Conservation (phyloP, 2,113 vertebrate genomes). For the Circaetus cinerascens region DNA sequence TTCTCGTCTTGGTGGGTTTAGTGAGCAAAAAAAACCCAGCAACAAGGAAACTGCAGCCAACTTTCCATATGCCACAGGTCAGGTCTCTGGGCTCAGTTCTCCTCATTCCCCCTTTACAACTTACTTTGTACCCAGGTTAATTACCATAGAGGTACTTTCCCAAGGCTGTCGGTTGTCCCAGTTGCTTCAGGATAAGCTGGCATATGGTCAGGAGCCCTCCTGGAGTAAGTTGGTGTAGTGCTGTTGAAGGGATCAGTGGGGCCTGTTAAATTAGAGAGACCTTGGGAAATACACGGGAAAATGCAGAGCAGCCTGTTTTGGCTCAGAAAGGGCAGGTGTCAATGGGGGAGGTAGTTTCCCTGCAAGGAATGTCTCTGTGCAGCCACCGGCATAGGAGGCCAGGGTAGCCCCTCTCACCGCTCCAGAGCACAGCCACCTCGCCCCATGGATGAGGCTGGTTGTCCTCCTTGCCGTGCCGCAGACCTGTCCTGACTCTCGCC, state of each 20-base stretch:
- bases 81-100: not conserved
- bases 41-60: not conserved
- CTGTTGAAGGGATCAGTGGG: not conserved
- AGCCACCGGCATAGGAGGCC: not conserved
- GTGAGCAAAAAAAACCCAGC: not conserved
- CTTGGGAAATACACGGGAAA: not conserved
- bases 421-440: fast-evolving
- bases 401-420: fast-evolving
- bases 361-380: not conserved
- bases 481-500: not conserved
- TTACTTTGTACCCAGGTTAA: not conserved
- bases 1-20: not conserved
- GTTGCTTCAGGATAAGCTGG: not conserved
- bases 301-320: not conserved
- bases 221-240: not conserved
- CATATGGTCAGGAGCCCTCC: not conserved
- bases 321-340: not conserved
- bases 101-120: not conserved
- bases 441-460: not conserved
- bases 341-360: not conserved
- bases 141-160: not conserved
- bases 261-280: not conserved
- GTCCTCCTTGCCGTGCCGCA: not conserved
- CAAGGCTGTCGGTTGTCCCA: not conserved
- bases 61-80: fast-evolving